phyloP scores from a whole-genome alignment of 2,888 invertebrate species.

The Rhogogaster chlorosoma region DNA sequence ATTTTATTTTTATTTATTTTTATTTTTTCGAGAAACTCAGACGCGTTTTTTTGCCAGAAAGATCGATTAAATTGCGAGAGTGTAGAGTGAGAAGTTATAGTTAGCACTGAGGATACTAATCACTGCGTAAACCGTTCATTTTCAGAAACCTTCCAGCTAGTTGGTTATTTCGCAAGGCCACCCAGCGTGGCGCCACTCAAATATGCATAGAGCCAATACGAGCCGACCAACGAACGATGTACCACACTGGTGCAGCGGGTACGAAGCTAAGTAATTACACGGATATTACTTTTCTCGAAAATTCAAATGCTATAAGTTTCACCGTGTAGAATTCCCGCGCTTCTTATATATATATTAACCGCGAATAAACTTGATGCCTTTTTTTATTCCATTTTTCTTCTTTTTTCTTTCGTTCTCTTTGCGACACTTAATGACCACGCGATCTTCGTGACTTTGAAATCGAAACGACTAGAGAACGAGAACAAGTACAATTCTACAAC shows the following conservation, averaged over 20 bases:
- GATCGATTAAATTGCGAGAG: slow-evolving; percentile 1
- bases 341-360: not conserved
- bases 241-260: not conserved
- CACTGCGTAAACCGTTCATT: slow-evolving; percentile 28
- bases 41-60: not conserved
- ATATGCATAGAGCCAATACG: slow-evolving; percentile 34
- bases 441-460: slow-evolving; percentile 24
- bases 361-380: not conserved
- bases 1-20: not conserved
- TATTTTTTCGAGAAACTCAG: not conserved
- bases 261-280: slow-evolving; percentile 38
- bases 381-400: not conserved
- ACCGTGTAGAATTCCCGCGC: not conserved
- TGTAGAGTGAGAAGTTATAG: slow-evolving; percentile 32
- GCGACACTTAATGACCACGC: not conserved
- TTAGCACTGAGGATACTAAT: slow-evolving; percentile 36
- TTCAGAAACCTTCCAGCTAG: slow-evolving; percentile 19
- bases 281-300: slow-evolving; percentile 37
- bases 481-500: not conserved
- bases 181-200: slow-evolving; percentile 46
- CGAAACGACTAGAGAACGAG: not conserved
- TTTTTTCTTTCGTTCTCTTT: not conserved
- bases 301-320: slow-evolving; percentile 1
- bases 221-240: not conserved
- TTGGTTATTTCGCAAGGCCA: slow-evolving; percentile 44